Base-by-base conservation (phyloP, 2,797 vertebrate genomes). In the Ctenopoma kingsleyae region DNA sequence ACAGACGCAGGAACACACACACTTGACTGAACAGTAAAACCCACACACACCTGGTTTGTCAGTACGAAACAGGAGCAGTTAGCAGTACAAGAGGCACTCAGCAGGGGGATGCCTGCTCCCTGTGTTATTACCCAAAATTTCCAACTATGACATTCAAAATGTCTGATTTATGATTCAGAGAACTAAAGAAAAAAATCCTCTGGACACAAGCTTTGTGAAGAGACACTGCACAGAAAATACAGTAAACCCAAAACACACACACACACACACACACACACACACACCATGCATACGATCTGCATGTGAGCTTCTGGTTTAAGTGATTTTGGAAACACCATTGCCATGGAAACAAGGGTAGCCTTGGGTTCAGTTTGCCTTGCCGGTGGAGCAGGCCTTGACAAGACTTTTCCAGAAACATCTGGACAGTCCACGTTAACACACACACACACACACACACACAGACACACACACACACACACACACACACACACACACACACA, bases 351-450 rank as follows among this genome's bases (percentile, higher is more conserved):
- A 60, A 76, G 80, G 62, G 40, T 65, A 65, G 58, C 32, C 16
- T n/a, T 22, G 41, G 71, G 53, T 71, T 85, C 74, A 76, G 76
- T 59, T 38, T 12, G 59, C 56, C 11, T 19, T 38, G 74, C 64
- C 15, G 38, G 36, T 25, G 71, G 74, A 76, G 58, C 50, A 35
- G 51, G 23, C 49, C 71, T 36, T 59, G 71, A 74, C 61, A 2
- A 66, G 51, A 58, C 25, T 74, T 81, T 79, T 74, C 84, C 83
- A 87, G 72, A 82, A 85, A 90, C 90, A 90, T 92, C 88, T 92
- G 91, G 81, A 84, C 27, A 6, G 57, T 60, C 52, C 56, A 66
- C 17, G 2, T 19, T 8, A n/a, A 38, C 4, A 20, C 59, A 41
- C 48, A 44, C 43, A 44, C 17, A 44, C 41, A 41, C 38, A 40